Conservation (phyloP, 2,888 invertebrate species). For the Brenthis ino region DNA sequence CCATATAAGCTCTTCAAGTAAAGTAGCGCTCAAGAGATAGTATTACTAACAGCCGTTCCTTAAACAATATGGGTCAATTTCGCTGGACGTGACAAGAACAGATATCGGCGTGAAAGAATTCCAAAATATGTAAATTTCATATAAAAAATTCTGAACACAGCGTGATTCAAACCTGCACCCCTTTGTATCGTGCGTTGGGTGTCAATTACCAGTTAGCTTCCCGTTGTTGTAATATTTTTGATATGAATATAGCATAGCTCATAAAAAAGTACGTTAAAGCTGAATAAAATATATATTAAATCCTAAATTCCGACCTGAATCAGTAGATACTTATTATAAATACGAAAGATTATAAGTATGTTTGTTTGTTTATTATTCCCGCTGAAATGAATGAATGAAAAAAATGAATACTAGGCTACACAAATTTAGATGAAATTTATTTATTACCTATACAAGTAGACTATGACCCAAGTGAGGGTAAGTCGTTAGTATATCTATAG, state of each 20-base stretch:
- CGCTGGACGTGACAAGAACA: constrained; percentile 8
- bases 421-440: background rate
- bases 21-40: background rate
- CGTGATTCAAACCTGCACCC: constrained; percentile 14
- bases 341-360: no score
- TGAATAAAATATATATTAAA: no score
- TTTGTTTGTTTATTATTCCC: background rate
- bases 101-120: constrained; percentile 9
- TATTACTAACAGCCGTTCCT: constrained; percentile 1
- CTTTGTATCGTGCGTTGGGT: constrained; percentile 7
- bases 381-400: no score
- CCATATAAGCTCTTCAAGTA: background rate
- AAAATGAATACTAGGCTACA: background rate
- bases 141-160: constrained; percentile 14
- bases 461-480: background rate
- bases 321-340: no score
- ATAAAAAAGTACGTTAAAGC: no score
- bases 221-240: background rate
- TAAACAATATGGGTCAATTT: constrained; percentile 18
- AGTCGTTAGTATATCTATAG: background rate
- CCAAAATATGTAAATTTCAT: constrained; percentile 18
- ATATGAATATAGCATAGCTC: no score
- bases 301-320: no score
- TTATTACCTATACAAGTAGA: background rate
- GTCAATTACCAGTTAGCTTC: background rate